Evolutionary conservation across 2,888 invertebrate genomes (phyloP).

Genomic region (Onchidella celtica): DNA sequence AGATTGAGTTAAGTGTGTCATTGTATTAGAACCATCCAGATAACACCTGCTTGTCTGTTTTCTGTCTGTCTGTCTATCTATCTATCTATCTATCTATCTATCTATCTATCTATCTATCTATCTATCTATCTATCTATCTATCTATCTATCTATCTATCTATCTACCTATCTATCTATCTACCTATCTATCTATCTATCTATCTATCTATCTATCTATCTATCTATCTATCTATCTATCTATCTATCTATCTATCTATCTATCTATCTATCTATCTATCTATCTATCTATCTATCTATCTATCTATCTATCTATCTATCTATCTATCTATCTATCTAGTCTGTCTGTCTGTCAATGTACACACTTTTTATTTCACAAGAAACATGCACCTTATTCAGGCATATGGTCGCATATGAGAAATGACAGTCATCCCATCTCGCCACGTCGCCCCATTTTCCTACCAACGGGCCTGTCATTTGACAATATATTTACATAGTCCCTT

Average conservation of each 20-base stretch:
- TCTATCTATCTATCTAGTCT: background rate
- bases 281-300: slow-evolving; percentile 19
- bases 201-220: background rate
- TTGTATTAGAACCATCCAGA: too few relatives aligned
- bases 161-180: background rate
- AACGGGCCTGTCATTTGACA: too few relatives aligned
- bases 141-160: background rate
- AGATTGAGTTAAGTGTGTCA: too few relatives aligned
- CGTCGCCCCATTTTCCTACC: too few relatives aligned
- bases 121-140: background rate
- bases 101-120: background rate
- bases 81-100: background rate
- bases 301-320: background rate
- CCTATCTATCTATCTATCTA: background rate
- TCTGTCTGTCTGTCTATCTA: too few relatives aligned
- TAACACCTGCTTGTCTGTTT: too few relatives aligned
- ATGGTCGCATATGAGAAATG: too few relatives aligned
- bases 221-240: background rate
- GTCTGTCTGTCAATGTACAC: background rate
- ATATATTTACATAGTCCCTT: too few relatives aligned
- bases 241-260: background rate
- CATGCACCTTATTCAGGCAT: too few relatives aligned
- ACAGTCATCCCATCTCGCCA: too few relatives aligned
- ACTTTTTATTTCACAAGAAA: background rate
- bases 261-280: background rate